Evolutionary conservation across 2,797 vertebrate genomes (phyloP).

Genomic region (Acanthornis magna): DNA sequence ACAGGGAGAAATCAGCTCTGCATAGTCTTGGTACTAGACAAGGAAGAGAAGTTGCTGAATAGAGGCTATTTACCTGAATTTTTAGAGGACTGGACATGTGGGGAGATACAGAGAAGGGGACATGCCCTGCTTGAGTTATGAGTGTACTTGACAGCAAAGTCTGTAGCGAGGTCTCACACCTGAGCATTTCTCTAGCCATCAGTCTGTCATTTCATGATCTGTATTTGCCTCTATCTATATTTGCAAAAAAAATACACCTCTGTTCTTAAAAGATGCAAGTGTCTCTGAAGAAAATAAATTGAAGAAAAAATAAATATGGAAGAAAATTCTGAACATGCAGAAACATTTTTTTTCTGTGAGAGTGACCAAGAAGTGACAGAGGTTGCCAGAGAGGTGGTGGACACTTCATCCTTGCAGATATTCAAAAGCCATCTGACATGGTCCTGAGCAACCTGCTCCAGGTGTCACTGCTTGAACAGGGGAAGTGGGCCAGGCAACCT

Average conservation of each 20-base stretch:
- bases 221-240: background rate
- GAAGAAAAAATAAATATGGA: background rate
- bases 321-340: background rate
- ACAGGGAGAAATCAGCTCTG: background rate
- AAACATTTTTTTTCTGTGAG: background rate
- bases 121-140: fast-evolving
- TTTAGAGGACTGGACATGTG: background rate
- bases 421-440: background rate
- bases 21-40: background rate
- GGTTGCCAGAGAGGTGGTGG: fast-evolving
- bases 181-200: background rate
- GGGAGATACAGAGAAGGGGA: background rate
- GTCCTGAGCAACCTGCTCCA: background rate
- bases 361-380: background rate
- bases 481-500: background rate
- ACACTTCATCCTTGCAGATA: background rate
- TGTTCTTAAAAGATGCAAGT: background rate
- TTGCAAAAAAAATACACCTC: background rate
- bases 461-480: background rate
- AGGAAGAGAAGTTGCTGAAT: background rate
- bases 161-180: background rate
- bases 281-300: background rate
- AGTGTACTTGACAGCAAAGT: background rate
- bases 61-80: background rate
- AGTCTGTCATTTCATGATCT: background rate